Percentiles rank a stretch among this genome's conserved stretches.
Evolutionary conservation across 2,888 invertebrate species (phyloP).

Genomic region (Lycaena phlaeas): DNA sequence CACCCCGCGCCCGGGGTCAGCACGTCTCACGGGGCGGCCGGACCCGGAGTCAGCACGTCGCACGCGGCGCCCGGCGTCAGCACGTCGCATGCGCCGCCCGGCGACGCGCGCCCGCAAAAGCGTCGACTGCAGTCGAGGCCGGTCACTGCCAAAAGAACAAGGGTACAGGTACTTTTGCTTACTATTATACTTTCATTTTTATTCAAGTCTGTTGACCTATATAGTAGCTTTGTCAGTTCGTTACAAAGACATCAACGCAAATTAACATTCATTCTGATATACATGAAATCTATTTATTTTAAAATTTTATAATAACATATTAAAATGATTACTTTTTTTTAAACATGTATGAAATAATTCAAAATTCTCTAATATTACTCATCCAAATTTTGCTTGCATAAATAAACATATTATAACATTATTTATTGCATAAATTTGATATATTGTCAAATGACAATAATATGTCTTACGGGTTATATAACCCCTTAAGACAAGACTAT

Average conservation of each 20-base stretch:
- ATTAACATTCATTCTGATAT: too few relatives aligned
- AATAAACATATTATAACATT: too few relatives aligned
- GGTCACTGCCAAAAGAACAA: conserved; percentile 65
- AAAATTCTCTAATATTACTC: too few relatives aligned
- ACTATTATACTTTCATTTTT: neutral
- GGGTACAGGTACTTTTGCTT: conserved; percentile 55
- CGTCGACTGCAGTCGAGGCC: conserved; percentile 52
- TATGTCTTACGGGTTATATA: too few relatives aligned
- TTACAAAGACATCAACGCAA: neutral
- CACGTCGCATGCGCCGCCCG: conserved; percentile 44
- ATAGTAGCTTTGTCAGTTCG: neutral
- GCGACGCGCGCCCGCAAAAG: conserved; percentile 49
- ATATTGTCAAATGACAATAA: too few relatives aligned
- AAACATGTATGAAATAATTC: too few relatives aligned
- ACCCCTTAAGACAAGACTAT: too few relatives aligned
- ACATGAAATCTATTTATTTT: too few relatives aligned
- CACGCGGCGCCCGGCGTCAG: conserved; percentile 32
- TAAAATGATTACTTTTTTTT: too few relatives aligned
- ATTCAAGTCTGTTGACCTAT: neutral
- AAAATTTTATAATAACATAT: too few relatives aligned
- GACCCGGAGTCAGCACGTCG: conserved; percentile 23
- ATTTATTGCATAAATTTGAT: too few relatives aligned
- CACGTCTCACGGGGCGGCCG: conserved; percentile 29
- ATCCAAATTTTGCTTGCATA: too few relatives aligned
- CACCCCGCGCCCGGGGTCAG: conserved; percentile 32